Conservation (phyloP, 2,888 invertebrate genomes). For the Pseudococcus viburni region DNA sequence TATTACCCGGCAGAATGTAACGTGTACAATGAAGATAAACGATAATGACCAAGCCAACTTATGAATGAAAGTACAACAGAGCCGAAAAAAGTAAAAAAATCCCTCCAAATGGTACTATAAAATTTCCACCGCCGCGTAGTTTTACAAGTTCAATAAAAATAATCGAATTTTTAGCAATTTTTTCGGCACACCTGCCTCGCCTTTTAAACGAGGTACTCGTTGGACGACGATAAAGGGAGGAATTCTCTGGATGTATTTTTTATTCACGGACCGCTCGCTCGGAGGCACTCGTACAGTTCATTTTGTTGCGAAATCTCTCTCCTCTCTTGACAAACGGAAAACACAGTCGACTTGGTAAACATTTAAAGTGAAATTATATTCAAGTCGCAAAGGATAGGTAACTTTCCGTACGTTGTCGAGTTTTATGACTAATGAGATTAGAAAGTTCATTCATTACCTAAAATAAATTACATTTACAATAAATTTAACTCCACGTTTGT, state of each 20-base stretch:
- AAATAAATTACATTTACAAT: conserved; percentile 38
- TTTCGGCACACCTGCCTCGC: not conserved
- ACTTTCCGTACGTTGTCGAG: conserved; percentile 13
- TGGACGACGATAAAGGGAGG: not conserved
- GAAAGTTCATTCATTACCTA: conserved; percentile 44
- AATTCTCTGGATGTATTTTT: not conserved
- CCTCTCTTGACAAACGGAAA: conserved; percentile 7
- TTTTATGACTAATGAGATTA: conserved; percentile 44
- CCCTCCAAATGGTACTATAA: not conserved
- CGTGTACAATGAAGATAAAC: conserved; percentile 50
- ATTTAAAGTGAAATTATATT: conserved; percentile 44
- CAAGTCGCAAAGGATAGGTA: conserved; percentile 22
- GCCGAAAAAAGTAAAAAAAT: conserved; percentile 8
- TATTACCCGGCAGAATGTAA: conserved; percentile 28
- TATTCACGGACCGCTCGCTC: not conserved
- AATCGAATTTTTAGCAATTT: not conserved
- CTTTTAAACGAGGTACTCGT: not conserved
- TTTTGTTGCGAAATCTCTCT: not conserved
- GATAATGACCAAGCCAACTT: conserved; percentile 29
- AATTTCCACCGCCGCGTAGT: conserved; percentile 11
- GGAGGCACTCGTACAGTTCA: not conserved
- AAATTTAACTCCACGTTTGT: conserved; percentile 33
- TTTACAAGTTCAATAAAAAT: conserved; percentile 41
- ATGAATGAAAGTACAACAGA: not conserved
- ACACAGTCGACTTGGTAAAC: conserved; percentile 32